Conservation (phyloP, 2,113 vertebrate species). For the Pterocles orientalis region DNA sequence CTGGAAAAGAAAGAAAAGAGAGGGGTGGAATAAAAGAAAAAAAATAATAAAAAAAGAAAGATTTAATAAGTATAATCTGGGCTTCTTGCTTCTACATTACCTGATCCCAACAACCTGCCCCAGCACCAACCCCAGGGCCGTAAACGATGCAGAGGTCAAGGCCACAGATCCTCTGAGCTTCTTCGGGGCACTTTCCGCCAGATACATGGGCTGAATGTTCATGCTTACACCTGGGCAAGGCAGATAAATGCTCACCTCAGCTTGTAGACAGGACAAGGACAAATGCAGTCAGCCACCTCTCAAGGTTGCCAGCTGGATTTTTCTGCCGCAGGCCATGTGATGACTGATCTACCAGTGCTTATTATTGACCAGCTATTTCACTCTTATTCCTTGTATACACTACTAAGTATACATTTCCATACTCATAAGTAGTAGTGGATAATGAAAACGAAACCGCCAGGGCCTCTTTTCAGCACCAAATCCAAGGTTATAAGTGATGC, state of each 20-base stretch:
- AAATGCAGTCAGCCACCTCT: background rate
- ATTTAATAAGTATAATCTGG: background rate
- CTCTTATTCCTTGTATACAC: background rate
- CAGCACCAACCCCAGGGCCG: slow-evolving; percentile 84
- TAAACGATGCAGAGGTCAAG: slow-evolving; percentile 85
- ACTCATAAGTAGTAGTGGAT: background rate
- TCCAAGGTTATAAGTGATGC: background rate
- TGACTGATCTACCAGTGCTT: background rate
- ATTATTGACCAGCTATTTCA: background rate
- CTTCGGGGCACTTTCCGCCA: slow-evolving; percentile 90
- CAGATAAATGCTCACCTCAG: background rate
- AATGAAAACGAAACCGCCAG: background rate
- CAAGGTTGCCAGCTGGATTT: background rate
- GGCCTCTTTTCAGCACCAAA: background rate
- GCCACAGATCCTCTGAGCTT: slow-evolving; percentile 84
- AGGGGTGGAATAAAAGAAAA: background rate
- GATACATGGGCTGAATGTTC: slow-evolving; percentile 94
- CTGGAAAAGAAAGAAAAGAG: background rate
- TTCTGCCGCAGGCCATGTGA: background rate
- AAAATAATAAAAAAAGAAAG: too few relatives aligned
- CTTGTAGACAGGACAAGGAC: background rate
- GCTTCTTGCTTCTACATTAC: slow-evolving; percentile 54
- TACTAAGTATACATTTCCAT: background rate
- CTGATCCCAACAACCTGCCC: slow-evolving; percentile 88
- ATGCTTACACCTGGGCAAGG: slow-evolving; percentile 85